phyloP scores from a whole-genome alignment of 2,797 vertebrate species.

The Esox masquinongy region DNA sequence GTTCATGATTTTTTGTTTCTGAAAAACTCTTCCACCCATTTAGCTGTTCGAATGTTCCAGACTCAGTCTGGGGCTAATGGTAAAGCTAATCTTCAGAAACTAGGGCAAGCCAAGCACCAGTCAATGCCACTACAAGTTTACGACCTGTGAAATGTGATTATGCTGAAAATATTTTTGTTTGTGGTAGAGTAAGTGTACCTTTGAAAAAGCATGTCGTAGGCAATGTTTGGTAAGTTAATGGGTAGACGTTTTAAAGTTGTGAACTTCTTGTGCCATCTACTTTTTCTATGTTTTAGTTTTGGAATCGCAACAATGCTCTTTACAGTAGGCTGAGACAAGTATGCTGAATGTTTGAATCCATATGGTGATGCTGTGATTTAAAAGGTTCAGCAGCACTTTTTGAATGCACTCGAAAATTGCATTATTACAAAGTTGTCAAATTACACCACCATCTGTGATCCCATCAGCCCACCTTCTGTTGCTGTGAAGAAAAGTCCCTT shows the following conservation, averaged over 20 bases:
- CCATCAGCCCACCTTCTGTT: background rate
- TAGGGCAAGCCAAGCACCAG: background rate
- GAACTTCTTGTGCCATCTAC: background rate
- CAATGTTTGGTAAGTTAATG: background rate
- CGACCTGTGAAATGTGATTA: background rate
- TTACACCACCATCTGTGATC: background rate
- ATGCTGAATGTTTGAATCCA: conserved; percentile 29
- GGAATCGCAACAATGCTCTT: conserved; percentile 18
- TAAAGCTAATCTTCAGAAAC: conserved; percentile 2
- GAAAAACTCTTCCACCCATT: conserved; percentile 16
- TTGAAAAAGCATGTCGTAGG: background rate
- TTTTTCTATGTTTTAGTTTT: conserved; percentile 14
- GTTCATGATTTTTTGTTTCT: conserved; percentile 34
- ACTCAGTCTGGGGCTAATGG: conserved; percentile 5
- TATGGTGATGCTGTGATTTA: conserved; percentile 17
- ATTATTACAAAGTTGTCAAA: background rate
- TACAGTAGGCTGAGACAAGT: conserved; percentile 14
- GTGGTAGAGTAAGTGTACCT: background rate
- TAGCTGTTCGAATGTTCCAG: conserved; percentile 30
- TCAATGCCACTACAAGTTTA: background rate
- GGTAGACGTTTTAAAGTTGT: background rate
- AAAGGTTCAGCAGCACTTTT: background rate
- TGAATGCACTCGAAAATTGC: background rate
- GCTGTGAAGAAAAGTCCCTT: conserved; percentile 14
- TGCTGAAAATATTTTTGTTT: background rate